Base-by-base conservation (phyloP, 2,888 invertebrate genomes). In the Oxytorus armatus region DNA sequence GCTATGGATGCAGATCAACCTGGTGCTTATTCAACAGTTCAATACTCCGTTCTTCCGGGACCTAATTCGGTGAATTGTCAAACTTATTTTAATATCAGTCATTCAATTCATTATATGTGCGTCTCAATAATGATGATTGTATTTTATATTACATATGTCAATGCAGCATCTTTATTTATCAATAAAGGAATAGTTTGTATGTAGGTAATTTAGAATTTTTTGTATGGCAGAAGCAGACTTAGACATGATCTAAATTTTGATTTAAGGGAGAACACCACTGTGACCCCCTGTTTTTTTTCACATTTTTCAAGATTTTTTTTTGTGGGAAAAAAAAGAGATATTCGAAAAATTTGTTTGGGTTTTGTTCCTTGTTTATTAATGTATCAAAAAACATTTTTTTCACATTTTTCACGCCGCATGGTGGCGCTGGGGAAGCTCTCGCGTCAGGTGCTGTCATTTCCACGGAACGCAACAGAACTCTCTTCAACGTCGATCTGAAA, bases 1-100 rank as follows among this genome's bases (percentile, higher is more conserved):
- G 97, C 97, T 1, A 90, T 94, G 11, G 98, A 98, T 92, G 95
- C 95, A 39, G 98, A 98, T 93, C 97, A 97, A 92, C 95, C 96
- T 57, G 97, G 97, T 4, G 96, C 97, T 5, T 97, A 96, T 92
- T 96, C 97, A 42, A 97, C 96, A 3, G 95, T 98, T 36, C 96
- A 96, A 89, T 98, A 98, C 92, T 94, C 95, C 53, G 95, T 98
- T 78, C 93, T 96, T 81, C 95, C 96, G 0, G 97, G 97, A n/a
- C 94, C 95, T 0, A 94, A 96, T 92, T 94, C 96, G 33, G 95
- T 95, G 88, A 93, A 68, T 80, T 47, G 47, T 55, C 8, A 39
- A 47, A 55, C 1, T 11, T 8, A 29, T 10, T 42, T 21, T 23
- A 2, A 0, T 42, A 23, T 21, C 2, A 2, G 18, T 18, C 18